phyloP scores from a whole-genome alignment of 2,888 invertebrate species.

The Axea sp. region DNA sequence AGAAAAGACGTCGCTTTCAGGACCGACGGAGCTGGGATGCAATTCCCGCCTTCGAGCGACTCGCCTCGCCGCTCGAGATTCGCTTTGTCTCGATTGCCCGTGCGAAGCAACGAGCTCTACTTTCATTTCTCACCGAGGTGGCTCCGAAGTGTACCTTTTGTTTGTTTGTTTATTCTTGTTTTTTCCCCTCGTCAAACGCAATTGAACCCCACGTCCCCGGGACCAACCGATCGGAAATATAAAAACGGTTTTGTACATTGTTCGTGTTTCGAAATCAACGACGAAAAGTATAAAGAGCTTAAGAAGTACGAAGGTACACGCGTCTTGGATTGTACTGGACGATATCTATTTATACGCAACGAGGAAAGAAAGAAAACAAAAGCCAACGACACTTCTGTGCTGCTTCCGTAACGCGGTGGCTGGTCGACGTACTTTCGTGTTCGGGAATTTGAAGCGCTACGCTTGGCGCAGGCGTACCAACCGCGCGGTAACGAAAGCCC shows the following conservation, averaged over 20 bases:
- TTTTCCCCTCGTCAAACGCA: conserved; percentile 14
- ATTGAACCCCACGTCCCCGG: conserved; percentile 25
- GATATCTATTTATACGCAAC: conserved; percentile 57
- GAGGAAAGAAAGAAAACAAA: conserved; percentile 31
- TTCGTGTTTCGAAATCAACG: conserved; percentile 28
- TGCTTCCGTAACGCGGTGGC: conserved; percentile 51
- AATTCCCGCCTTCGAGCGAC: conserved; percentile 3
- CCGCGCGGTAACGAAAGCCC: too few relatives aligned
- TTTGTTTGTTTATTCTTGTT: too few relatives aligned
- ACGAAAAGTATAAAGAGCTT: conserved; percentile 46
- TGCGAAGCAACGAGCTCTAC: too few relatives aligned
- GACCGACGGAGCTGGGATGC: conserved; percentile 16
- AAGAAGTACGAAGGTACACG: conserved; percentile 71
- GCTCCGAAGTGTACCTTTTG: too few relatives aligned
- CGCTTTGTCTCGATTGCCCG: too few relatives aligned
- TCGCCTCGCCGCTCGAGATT: too few relatives aligned
- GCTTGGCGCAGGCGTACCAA: too few relatives aligned
- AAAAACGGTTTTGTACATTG: conserved; percentile 53
- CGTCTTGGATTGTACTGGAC: conserved; percentile 72
- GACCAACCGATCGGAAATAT: conserved; percentile 28
- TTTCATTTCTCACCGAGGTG: too few relatives aligned
- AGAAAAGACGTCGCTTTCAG: conserved; percentile 27
- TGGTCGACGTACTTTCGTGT: too few relatives aligned
- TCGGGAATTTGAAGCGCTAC: too few relatives aligned
- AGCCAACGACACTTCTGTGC: conserved; percentile 47